Percentiles rank a stretch among this genome's conserved stretches.
Conservation (phyloP, 2,113 vertebrate genomes). For the Oncorhynchus keta region DNA sequence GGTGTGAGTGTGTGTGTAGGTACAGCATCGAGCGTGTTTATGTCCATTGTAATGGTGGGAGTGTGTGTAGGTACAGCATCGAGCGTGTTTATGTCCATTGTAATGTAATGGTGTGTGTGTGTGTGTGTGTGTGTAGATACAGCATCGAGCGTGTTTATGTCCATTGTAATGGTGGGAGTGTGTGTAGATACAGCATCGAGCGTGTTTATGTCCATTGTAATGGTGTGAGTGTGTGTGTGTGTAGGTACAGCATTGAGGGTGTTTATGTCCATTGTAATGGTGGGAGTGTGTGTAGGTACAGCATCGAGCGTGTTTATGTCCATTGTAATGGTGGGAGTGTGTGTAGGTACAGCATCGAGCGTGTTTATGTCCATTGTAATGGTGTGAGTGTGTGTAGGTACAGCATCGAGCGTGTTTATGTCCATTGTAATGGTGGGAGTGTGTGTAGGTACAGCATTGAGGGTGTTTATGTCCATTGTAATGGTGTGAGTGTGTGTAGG, state of each 20-base stretch:
- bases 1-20: constrained; percentile 64
- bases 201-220: constrained; percentile 87
- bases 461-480: constrained; percentile 85
- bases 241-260: constrained; percentile 92
- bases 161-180: constrained; percentile 77
- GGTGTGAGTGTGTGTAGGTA: background rate
- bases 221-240: constrained; percentile 47
- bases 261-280: constrained; percentile 88
- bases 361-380: constrained; percentile 61
- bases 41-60: constrained; percentile 81
- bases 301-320: constrained; percentile 91
- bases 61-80: constrained; percentile 83
- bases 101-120: too few relatives aligned
- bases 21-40: constrained; percentile 96
- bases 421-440: background rate
- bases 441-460: constrained; percentile 88
- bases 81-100: constrained; percentile 87
- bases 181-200: constrained; percentile 88
- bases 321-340: constrained; percentile 73
- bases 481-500: constrained; percentile 54
- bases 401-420: background rate
- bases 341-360: constrained; percentile 89
- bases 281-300: constrained; percentile 74
- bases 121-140: constrained; percentile 72
- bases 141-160: constrained; percentile 91